Conservation (phyloP, 2,113 vertebrate genomes). For the Arvicanthis niloticus region DNA sequence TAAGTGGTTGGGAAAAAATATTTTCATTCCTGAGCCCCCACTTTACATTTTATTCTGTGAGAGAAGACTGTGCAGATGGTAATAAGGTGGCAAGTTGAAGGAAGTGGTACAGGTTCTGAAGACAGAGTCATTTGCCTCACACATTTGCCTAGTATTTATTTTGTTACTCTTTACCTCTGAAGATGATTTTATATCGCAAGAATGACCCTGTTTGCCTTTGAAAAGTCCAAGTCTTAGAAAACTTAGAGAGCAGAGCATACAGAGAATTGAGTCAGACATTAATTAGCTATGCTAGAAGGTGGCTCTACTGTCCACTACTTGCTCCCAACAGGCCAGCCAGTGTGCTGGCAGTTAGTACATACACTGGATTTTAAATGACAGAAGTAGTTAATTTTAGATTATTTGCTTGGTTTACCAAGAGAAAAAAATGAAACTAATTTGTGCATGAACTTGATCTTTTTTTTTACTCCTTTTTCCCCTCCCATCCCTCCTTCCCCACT, state of each 20-base stretch:
- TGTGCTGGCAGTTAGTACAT: constrained; percentile 26
- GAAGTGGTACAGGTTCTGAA: neutral
- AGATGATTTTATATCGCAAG: neutral
- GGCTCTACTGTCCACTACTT: neutral
- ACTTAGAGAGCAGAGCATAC: neutral
- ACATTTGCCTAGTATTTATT: constrained; percentile 4
- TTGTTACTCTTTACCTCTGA: constrained; percentile 23
- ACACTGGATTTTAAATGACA: neutral
- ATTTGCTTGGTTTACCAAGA: constrained; percentile 32
- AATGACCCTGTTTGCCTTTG: neutral
- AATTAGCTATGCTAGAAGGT: neutral
- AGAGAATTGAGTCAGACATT: neutral
- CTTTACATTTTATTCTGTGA: constrained; percentile 46
- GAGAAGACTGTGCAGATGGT: neutral
- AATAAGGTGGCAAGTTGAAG: neutral
- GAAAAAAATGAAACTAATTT: constrained; percentile 32
- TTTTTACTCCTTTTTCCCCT: neutral
- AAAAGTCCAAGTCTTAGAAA: neutral
- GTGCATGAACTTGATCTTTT: constrained; percentile 19
- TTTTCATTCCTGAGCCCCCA: neutral
- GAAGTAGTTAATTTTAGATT: constrained; percentile 49
- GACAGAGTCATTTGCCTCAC: neutral
- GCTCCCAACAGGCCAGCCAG: neutral
- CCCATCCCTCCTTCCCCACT: no score
- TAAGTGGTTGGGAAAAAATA: neutral